A percentile compares a stretch with the other conserved stretches of the same genome.
phyloP scores from a whole-genome alignment of 2,797 vertebrate genomes.

The Picus viridis region DNA sequence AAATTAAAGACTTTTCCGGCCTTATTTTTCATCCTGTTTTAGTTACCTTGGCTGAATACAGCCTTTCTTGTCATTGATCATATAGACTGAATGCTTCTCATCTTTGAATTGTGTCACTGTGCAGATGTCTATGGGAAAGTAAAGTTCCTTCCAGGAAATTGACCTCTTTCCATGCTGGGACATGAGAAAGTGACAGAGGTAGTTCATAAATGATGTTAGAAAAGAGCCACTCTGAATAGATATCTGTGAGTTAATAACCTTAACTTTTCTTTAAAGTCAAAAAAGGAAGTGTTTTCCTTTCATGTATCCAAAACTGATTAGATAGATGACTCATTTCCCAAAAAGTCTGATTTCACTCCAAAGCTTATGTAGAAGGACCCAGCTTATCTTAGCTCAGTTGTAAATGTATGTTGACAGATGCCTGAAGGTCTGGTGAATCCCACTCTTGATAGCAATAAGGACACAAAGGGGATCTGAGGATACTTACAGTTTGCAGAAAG shows the following conservation, averaged over 20 bases:
- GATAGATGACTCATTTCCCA: conserved; percentile 31
- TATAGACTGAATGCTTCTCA: rapidly evolving
- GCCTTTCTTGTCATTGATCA: neutral
- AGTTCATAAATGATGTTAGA: neutral
- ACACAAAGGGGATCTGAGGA: conserved; percentile 45
- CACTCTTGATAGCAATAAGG: conserved; percentile 25
- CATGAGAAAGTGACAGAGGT: neutral
- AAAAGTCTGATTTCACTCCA: conserved; percentile 20
- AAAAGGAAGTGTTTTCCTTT: conserved; percentile 8
- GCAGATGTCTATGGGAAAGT: neutral
- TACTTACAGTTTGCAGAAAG: conserved; percentile 20
- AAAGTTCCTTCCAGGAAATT: neutral
- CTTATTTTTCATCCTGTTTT: neutral
- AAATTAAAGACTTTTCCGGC: neutral
- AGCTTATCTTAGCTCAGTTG: conserved; percentile 23
- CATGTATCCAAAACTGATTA: neutral
- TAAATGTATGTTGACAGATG: conserved; percentile 50
- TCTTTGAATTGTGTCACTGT: neutral
- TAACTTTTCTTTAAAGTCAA: conserved; percentile 20
- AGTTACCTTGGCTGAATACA: neutral
- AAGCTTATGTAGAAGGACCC: neutral
- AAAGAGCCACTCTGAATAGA: neutral
- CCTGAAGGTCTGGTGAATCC: conserved; percentile 49
- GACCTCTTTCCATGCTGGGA: neutral
- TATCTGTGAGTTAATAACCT: neutral